Conservation (phyloP, 2,797 vertebrate genomes). For the Poecilia picta region DNA sequence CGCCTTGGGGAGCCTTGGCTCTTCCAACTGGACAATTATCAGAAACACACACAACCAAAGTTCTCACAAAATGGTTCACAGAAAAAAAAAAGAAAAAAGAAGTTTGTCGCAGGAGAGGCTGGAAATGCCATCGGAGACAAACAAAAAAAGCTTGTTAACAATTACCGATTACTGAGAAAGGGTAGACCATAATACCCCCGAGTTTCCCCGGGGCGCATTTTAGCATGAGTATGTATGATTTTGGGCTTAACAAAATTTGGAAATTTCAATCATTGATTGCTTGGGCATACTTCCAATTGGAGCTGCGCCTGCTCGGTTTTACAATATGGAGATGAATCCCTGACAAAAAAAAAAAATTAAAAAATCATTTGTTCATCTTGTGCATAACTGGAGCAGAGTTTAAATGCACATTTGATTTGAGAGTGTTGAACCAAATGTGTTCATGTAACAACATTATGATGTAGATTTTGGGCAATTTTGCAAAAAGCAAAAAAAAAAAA, state of each 20-base stretch:
- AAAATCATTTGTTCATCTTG: not conserved
- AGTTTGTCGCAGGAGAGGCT: not conserved
- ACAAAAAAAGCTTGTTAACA: slow-evolving; percentile 3
- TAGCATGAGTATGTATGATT: not conserved
- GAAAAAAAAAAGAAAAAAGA: not conserved
- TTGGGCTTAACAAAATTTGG: slow-evolving; percentile 1
- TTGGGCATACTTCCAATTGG: slow-evolving; percentile 3
- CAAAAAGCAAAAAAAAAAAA: not conserved
- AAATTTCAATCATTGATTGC: not conserved
- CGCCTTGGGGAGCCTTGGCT: slow-evolving; percentile 2
- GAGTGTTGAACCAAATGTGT: not conserved
- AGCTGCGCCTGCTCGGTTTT: not conserved
- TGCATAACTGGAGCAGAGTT: not conserved
- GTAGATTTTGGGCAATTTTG: not conserved
- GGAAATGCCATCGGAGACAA: not conserved
- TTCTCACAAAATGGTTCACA: slow-evolving; percentile 13
- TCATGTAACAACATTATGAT: not conserved
- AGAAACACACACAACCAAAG: slow-evolving; percentile 6
- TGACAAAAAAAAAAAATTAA: not conserved
- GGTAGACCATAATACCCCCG: slow-evolving; percentile 1
- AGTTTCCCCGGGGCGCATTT: not conserved
- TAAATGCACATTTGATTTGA: not conserved
- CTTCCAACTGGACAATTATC: slow-evolving; percentile 13
- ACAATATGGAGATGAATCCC: not conserved
- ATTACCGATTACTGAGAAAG: slow-evolving; percentile 16